These are phyloP conservation scores for Oreocharis arfaki DNA, from an alignment of 2,113 vertebrate genomes.

Conservation along the genomic window DNA sequence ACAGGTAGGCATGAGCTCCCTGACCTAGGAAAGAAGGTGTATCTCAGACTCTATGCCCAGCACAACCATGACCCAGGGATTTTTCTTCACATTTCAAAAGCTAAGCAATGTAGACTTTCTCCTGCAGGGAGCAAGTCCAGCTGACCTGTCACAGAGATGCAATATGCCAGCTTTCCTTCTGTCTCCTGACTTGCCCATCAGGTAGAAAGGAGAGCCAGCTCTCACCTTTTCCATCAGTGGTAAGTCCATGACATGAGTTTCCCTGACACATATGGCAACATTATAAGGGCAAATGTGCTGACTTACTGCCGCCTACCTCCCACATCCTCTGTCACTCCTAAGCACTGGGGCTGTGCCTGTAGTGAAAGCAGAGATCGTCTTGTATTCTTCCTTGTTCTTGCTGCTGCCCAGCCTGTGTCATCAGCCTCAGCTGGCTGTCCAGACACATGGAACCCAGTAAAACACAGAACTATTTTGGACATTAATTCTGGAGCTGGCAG, in stretches of 20 bases:
- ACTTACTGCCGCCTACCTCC: neutral
- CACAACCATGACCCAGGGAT: neutral
- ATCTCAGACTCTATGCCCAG: neutral
- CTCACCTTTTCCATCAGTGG: neutral
- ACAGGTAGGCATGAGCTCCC: neutral
- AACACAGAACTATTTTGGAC: neutral
- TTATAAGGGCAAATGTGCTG: neutral
- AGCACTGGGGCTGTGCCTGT: neutral
- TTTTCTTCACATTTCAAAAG: neutral
- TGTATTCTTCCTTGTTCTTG: neutral
- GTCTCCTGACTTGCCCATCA: neutral
- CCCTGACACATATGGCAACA: neutral
- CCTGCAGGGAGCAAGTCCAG: neutral
- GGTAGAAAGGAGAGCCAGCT: neutral
- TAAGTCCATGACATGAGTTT: neutral
- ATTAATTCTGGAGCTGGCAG: neutral
- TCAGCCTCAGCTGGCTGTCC: neutral
- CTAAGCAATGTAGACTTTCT: neutral
- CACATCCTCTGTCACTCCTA: neutral
- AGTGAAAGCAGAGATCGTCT: neutral
- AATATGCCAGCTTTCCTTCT: neutral
- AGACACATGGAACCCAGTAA: neutral
- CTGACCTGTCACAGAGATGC: neutral
- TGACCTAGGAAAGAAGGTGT: neutral
- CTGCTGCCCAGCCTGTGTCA: neutral